Conservation (phyloP, 2,797 vertebrate species). For the Tiaroga cobitis region DNA sequence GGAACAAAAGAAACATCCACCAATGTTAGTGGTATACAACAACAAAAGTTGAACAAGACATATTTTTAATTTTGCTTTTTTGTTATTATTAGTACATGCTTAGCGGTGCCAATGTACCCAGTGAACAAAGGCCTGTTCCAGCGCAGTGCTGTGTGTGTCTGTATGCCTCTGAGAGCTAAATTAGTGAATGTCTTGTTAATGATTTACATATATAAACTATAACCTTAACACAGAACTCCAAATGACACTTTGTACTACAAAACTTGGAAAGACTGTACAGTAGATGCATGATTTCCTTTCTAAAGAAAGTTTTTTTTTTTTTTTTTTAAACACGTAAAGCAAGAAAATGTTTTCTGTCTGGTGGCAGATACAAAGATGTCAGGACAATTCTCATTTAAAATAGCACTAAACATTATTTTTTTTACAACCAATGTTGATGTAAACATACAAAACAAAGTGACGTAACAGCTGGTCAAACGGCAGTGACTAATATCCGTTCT, state of each 20-base stretch:
- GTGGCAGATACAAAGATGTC: neutral
- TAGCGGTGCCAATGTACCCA: slow-evolving; percentile 21
- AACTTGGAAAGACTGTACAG: neutral
- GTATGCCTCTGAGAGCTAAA: slow-evolving; percentile 26
- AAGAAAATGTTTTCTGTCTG: neutral
- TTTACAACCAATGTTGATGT: neutral
- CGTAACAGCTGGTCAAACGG: slow-evolving; percentile 4
- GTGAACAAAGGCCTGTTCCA: neutral
- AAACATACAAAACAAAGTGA: slow-evolving; percentile 14
- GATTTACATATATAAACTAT: slow-evolving; percentile 68
- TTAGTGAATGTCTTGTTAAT: slow-evolving; percentile 71
- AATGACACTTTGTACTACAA: slow-evolving; percentile 29
- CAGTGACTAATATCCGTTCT: neutral
- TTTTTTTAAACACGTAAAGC: neutral
- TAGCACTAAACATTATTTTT: neutral
- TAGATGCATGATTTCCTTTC: neutral
- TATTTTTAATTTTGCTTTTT: slow-evolving; percentile 9
- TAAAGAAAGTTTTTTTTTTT: too few species aligned
- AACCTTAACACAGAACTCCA: slow-evolving; percentile 5
- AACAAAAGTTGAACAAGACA: neutral
- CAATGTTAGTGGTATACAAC: neutral
- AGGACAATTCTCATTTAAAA: neutral
- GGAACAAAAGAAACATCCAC: too few species aligned
- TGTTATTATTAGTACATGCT: neutral
- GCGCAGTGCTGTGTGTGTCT: slow-evolving; percentile 14